A percentile compares a stretch with the other conserved stretches of the same genome.
These are phyloP conservation scores for Lasioglossum baleicum DNA, from an alignment of 1,140 invertebrate genomes.

Conservation along the genomic window DNA sequence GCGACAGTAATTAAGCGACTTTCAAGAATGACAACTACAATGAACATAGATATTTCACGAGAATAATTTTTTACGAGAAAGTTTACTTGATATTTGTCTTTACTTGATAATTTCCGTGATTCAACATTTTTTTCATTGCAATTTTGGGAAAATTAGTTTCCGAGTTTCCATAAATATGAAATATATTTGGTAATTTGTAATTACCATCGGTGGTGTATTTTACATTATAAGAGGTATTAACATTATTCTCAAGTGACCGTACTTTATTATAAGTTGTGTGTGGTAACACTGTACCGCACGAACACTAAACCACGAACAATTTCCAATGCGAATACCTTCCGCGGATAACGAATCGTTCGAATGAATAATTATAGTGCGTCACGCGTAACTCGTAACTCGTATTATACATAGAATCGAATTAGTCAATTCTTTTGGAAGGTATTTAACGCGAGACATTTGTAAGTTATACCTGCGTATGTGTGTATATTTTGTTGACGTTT, in stretches of 20 bases:
- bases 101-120: conserved; percentile 17
- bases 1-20: not conserved
- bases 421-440: not conserved
- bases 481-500: too few relatives aligned
- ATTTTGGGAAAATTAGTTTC: conserved; percentile 33
- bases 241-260: not conserved
- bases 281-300: conserved; percentile 3
- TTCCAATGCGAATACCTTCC: not conserved
- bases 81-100: not conserved
- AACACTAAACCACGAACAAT: not conserved
- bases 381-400: conserved; percentile 1
- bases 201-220: conserved; percentile 1
- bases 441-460: conserved; percentile 5
- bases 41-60: conserved; percentile 1
- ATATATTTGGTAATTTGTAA: not conserved
- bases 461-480: not conserved
- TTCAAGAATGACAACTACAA: not conserved
- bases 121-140: conserved; percentile 24
- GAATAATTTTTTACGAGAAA: conserved; percentile 14
- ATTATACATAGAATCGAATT: not conserved
- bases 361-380: not conserved
- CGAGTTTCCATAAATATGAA: conserved; percentile 25
- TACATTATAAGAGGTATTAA: conserved; percentile 7
- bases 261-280: not conserved
- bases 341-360: conserved; percentile 5